Evolutionary conservation across 2,113 vertebrate genomes (phyloP).

Genomic region (Syngnathus typhle): DNA sequence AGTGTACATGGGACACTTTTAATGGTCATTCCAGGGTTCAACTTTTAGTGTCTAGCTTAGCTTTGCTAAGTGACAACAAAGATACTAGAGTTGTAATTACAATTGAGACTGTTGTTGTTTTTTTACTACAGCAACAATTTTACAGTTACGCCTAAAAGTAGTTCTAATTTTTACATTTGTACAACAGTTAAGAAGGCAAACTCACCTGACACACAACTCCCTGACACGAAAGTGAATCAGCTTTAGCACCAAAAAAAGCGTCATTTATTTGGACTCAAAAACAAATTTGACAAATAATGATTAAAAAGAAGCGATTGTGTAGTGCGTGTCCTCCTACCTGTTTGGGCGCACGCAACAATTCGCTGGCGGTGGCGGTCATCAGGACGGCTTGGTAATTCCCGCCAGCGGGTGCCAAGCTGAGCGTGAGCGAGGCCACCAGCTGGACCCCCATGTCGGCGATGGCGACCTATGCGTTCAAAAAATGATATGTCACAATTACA

Average conservation of each 20-base stretch:
- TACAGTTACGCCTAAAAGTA: no score
- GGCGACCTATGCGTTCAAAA: constrained; percentile 68
- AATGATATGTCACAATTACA: no score
- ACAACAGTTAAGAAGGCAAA: no score
- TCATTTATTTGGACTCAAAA: background rate
- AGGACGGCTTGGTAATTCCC: constrained; percentile 76
- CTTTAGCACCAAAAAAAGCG: background rate
- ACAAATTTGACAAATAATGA: background rate
- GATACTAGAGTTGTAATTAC: no score
- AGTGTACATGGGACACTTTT: background rate
- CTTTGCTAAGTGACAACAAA: no score
- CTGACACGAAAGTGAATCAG: no score
- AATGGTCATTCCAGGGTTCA: background rate
- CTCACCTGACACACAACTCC: no score
- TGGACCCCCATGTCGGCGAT: constrained; percentile 87
- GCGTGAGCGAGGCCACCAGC: constrained; percentile 79
- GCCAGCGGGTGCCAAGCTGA: constrained; percentile 77
- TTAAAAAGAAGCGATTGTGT: background rate
- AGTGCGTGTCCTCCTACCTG: constrained; percentile 71
- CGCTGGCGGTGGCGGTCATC: constrained; percentile 76
- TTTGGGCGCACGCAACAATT: constrained; percentile 78
- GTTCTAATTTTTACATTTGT: no score
- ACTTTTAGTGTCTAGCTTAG: no score
- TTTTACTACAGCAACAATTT: no score
- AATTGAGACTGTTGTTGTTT: no score